Base-by-base conservation (phyloP, 1,140 invertebrate species). In the Neodiprion pinetum region DNA sequence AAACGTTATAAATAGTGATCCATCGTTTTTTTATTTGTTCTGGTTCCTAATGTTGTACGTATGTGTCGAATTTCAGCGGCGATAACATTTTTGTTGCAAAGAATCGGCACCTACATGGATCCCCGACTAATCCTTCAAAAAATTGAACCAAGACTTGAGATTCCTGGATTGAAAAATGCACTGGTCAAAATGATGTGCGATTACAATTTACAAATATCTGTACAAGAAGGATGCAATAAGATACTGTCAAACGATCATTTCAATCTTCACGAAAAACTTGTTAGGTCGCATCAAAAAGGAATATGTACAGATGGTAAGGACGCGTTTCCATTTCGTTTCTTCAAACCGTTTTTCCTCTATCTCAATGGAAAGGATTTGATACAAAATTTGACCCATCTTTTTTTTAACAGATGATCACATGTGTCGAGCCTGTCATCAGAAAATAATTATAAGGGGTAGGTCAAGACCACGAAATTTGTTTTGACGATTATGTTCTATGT, bases 151-250 rank as follows among this genome's bases (percentile, higher is more conserved):
- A 93, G 93, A 1, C 93, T 96, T 85, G 90, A 95, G 85, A 98
- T 99, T 80, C 95, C 95, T 69, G 95, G 96, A 14, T 87, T 99
- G 1, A 94, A 97, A 78, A 93, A 96, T 81, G 96, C 97, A 5
- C 88, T 99, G 5, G 95, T 97, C 0, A 98, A 98, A 89, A 97
- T 99, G 92, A 92, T 99, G 86, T 94, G 95, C 82, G 97, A 99
- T 86, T 99, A 98, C 84, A 97, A 96, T 86, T 88, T 99, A 50
- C 97, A 98, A 90, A 93, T 97, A 53, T 95, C 96, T 12, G 92
- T 98, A 4, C 93, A 97, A 86, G 94, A 96, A 86, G 95, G 95
- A 0, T 97, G 95, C 82, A 96, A 96, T 80, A 93, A 95, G 84
- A 97, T 98, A 77, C 90, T 98, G 7, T 91, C 96, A 0, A 91